Evolutionary conservation across 2,113 vertebrate genomes (phyloP), one percentile per base, ranked within the genome.

Genomic region (Arenaria interpres): DNA sequence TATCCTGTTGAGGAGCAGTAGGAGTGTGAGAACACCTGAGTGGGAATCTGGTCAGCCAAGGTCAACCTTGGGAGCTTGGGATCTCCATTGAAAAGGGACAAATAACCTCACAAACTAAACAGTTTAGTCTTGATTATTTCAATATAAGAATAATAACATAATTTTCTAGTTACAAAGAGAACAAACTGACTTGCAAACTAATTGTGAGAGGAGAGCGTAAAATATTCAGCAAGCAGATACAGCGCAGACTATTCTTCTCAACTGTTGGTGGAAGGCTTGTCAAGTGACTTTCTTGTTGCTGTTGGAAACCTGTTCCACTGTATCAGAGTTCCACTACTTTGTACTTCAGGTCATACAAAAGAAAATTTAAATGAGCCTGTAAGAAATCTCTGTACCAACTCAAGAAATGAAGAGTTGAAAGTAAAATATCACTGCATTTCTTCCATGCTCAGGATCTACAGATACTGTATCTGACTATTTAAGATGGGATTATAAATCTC

Each of bases 401-500:
- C 53, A 39, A 77, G 59, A 96, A 95, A 86, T 51, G 6, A 67
- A 80, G 76, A 73, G 37, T 57, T 95, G 85, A 90, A 67, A 93
- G 46, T 96, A 73, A 96, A 97, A 93, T 95, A 95, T 89, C 43
- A 64, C 68, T 91, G 51, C 23, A 53, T 92, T 93, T 53, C 13
- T 93, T 93, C 35, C 15, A 67, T 85, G 37, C 74, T 92, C 85
- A 91, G 73, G 35, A 96, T 16, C 24, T 90, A 60, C 5, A 24
- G 45, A 90, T 92, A 95, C 78, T 92, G 64, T 97, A 63, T 86
- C 64, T 93, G 89, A 97, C 39, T 95, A 25, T 81, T 75, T 30
- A 48, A 85, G 30, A 89, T 85, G 86, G 71, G 74, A 96, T 94
- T 97, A 96, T 98, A 97, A 97, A 98, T 98, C 96, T 93, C 68